These are phyloP conservation scores for Herpailurus yagouaroundi DNA, from an alignment of 2,113 vertebrate species.

Conservation along the genomic window DNA sequence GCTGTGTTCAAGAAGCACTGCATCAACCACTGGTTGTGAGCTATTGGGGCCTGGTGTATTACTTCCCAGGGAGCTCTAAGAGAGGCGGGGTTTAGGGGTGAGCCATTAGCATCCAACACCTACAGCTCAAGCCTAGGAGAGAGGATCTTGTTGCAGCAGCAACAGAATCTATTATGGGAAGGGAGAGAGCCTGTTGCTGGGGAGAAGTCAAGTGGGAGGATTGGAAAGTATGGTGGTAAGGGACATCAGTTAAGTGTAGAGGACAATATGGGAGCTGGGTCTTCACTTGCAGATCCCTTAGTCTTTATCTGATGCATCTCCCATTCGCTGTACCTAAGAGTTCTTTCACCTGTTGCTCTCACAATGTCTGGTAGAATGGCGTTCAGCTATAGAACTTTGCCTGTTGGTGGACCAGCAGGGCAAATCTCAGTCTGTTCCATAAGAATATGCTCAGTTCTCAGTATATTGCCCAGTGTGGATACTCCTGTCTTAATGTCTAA, in stretches of 20 bases:
- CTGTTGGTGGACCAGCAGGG: not conserved
- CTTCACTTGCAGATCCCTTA: not conserved
- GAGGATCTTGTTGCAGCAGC: fast-evolving
- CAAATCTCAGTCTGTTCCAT: not conserved
- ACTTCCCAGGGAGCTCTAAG: not conserved
- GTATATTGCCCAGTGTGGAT: not conserved
- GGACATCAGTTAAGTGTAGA: not conserved
- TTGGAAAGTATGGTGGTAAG: not conserved
- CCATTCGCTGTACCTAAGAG: not conserved
- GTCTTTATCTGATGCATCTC: not conserved
- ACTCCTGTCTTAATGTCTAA: not conserved
- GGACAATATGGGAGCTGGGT: not conserved
- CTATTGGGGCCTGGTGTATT: not conserved
- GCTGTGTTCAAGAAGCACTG: not conserved
- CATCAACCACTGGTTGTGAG: not conserved
- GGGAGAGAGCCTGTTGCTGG: not conserved
- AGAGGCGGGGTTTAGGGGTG: not conserved
- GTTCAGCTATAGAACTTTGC: not conserved
- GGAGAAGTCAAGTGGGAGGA: not conserved
- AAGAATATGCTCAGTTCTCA: not conserved
- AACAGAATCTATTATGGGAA: not conserved
- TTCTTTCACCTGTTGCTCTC: not conserved
- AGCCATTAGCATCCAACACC: not conserved
- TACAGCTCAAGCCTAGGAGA: not conserved
- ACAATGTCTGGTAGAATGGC: not conserved